Base-by-base conservation (phyloP, 2,113 vertebrate species). In the Callorhinus ursinus region DNA sequence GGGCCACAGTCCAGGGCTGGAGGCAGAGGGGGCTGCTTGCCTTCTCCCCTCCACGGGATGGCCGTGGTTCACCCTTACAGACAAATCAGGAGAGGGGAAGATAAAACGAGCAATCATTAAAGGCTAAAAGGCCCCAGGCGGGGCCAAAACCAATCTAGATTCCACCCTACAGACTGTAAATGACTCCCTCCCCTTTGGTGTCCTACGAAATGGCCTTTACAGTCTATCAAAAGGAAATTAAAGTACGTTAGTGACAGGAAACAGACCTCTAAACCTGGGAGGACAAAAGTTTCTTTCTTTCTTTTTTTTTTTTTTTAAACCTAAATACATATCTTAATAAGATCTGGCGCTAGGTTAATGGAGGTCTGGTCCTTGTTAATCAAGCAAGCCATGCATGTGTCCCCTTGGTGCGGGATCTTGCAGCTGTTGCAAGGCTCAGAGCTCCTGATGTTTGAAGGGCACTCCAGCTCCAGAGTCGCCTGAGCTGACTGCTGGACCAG, bases 291-390 rank as follows among this genome's bases (percentile, higher is more conserved):
- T 16, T 36, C 36, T 46, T 46, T n/a, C n/a, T n/a, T n/a, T n/a
- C n/a, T 76, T 82, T 71, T 59, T 67, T 95, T 77, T 71, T 80
- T n/a, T 59, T 59, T 16, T 31, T n/a, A 28, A 57, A 26, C 5
- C 12, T n/a, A 46, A 84, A 16, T n/a, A 7, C 61, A 1, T 51
- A 42, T 92, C 53, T 89, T 89, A 86, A 67, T 77, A 61, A 82
- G 67, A 71, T 33, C 39, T 24, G 6, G 13, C 22, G 31, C 59
- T 93, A 22, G 49, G 72, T 53, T 33, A 61, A 42, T 46, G 67
- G 86, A 59, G 46, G 82, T 71, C 90, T 92, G 90, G 88, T 46
- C 51, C 63, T 93, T 87, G 76, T 49, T 92, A 46, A 93, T 76
- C 7, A 76, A 87, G 33, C 13, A 51, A 82, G 77, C 12, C 46